Evolutionary conservation across 1,140 invertebrate genomes (phyloP).

Genomic region (Planococcus citri): DNA sequence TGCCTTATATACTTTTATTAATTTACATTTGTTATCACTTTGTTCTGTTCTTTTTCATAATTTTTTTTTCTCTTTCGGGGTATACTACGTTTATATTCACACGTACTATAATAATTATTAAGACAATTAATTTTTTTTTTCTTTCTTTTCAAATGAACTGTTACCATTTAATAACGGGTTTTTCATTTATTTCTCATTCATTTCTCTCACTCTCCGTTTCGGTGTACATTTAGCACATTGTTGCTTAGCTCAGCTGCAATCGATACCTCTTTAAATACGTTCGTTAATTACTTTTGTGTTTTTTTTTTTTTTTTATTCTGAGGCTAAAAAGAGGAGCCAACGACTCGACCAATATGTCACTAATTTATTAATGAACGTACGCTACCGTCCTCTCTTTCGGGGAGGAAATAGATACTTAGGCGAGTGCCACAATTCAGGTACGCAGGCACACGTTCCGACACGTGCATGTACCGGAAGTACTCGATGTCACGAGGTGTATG

Average conservation of each 20-base stretch:
- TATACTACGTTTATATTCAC: neutral
- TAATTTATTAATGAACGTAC: slow-evolving; percentile 6
- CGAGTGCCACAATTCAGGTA: slow-evolving; percentile 10
- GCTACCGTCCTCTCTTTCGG: too few relatives aligned
- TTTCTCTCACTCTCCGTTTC: too few relatives aligned
- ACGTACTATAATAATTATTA: neutral
- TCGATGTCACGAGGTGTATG: slow-evolving; percentile 18
- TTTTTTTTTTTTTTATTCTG: too few relatives aligned
- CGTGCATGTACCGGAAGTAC: slow-evolving; percentile 6
- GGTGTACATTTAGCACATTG: too few relatives aligned
- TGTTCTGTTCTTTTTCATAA: too few relatives aligned
- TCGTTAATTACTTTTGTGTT: neutral
- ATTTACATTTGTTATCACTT: neutral
- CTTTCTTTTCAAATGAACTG: neutral
- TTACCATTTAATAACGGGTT: neutral
- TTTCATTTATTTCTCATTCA: too few relatives aligned
- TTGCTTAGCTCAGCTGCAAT: too few relatives aligned
- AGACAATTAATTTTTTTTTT: neutral
- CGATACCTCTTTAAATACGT: neutral
- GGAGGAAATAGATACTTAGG: slow-evolving; percentile 8
- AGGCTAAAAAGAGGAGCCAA: too few relatives aligned
- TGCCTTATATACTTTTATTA: neutral
- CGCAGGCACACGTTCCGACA: slow-evolving; percentile 9
- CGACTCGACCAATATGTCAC: neutral
- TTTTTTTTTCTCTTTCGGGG: neutral